These are phyloP conservation scores for Arion vulgaris DNA, from an alignment of 1,140 invertebrate species.

Conservation along the genomic window DNA sequence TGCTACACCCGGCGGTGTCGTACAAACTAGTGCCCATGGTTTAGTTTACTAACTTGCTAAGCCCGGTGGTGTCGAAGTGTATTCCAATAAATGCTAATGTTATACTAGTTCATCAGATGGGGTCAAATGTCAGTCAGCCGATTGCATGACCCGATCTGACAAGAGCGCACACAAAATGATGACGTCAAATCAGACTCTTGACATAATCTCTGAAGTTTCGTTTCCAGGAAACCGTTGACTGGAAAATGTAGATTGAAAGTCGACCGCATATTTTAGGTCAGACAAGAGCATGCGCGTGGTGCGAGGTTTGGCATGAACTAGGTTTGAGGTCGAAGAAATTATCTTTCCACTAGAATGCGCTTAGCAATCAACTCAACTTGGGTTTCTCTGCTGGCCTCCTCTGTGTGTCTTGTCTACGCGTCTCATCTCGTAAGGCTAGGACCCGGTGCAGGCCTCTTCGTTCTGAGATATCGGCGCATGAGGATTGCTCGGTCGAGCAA, in stretches of 20 bases:
- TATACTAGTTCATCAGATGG: slow-evolving; percentile 21
- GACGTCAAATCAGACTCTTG: slow-evolving; percentile 34
- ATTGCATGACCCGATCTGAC: slow-evolving; percentile 34
- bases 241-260: slow-evolving; percentile 25
- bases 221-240: not conserved
- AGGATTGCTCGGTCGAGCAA: slow-evolving; percentile 24
- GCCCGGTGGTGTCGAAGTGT: not conserved
- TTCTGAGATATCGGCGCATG: slow-evolving; percentile 9
- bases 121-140: slow-evolving; percentile 25
- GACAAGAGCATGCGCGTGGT: not conserved
- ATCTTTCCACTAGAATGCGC: slow-evolving; percentile 30
- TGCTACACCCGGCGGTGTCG: no score
- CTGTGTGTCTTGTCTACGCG: not conserved
- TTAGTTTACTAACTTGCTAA: not conserved
- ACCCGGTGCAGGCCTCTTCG: slow-evolving; percentile 20
- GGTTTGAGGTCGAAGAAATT: slow-evolving; percentile 29
- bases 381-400: not conserved
- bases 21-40: no score
- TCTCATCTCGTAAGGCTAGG: not conserved
- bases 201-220: slow-evolving; percentile 23
- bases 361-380: slow-evolving; percentile 23
- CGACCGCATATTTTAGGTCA: not conserved
- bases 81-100: not conserved
- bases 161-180: slow-evolving; percentile 31
- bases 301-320: not conserved